Evolutionary conservation across 2,797 vertebrate genomes (phyloP).

Genomic region (Furcifer pardalis): DNA sequence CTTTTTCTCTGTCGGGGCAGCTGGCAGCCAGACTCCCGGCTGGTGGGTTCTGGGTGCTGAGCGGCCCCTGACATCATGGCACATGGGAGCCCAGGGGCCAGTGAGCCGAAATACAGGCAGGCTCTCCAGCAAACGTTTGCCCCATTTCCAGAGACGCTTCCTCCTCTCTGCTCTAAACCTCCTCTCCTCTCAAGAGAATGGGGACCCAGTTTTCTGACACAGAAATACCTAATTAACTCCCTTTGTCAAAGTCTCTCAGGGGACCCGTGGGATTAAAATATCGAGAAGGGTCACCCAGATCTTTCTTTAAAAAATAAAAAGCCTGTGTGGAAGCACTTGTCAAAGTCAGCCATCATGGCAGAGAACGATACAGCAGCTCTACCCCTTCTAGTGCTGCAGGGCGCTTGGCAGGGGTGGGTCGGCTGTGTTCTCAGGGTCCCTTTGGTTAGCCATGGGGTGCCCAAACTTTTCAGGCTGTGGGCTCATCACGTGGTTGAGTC

Average conservation of each 20-base stretch:
- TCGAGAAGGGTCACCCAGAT: slow-evolving; percentile 2
- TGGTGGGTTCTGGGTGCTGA: slow-evolving; percentile 53
- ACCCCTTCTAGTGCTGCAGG: too few relatives aligned
- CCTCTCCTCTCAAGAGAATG: neutral
- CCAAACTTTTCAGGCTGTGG: too few relatives aligned
- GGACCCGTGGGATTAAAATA: neutral
- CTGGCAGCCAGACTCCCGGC: too few relatives aligned
- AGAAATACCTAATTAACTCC: slow-evolving; percentile 14
- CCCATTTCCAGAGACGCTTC: too few relatives aligned
- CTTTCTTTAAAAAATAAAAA: slow-evolving; percentile 4
- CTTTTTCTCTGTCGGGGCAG: neutral
- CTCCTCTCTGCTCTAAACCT: neutral
- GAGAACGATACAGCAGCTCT: neutral
- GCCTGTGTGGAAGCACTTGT: too few relatives aligned
- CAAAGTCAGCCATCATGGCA: neutral
- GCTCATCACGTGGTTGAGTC: too few relatives aligned
- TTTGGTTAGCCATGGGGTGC: too few relatives aligned
- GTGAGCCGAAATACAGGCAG: too few relatives aligned
- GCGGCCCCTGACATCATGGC: too few relatives aligned
- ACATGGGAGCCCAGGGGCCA: too few relatives aligned
- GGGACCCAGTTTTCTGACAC: neutral
- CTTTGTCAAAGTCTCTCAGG: slow-evolving; percentile 11
- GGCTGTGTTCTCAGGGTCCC: neutral
- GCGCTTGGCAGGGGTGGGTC: too few relatives aligned
- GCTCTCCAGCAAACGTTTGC: too few relatives aligned